phyloP scores from a whole-genome alignment of 2,888 invertebrate species.

The Dyspetes luteomarginatus region DNA sequence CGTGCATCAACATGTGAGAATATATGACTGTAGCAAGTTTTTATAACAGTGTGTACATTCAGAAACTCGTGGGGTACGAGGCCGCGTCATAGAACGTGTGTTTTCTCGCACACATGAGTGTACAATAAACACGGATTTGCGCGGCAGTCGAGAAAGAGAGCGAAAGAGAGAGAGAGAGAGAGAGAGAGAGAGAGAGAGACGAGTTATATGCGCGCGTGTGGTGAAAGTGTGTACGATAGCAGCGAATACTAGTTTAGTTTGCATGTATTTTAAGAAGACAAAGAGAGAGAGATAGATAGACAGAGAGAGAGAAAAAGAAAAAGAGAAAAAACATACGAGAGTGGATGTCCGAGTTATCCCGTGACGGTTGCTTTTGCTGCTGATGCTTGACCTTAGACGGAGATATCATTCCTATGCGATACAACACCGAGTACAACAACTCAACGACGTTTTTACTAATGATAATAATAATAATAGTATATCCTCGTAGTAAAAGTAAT shows the following conservation, averaged over 20 bases:
- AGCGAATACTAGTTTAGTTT: background rate
- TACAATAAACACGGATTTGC: constrained; percentile 15
- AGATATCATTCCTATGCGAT: constrained; percentile 83
- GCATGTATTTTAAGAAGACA: constrained; percentile 17
- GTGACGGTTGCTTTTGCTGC: constrained; percentile 74
- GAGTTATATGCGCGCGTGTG: constrained; percentile 30
- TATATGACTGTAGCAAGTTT: background rate
- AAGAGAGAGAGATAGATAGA: constrained; percentile 1
- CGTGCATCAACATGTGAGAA: background rate
- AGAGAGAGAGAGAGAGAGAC: background rate
- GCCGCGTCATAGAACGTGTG: constrained; percentile 18
- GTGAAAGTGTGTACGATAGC: constrained; percentile 24
- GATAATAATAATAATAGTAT: constrained; percentile 46
- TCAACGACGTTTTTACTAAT: constrained; percentile 56
- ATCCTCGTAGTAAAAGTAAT: constrained; percentile 70
- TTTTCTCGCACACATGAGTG: constrained; percentile 8
- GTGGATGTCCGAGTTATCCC: constrained; percentile 68
- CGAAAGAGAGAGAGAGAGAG: background rate
- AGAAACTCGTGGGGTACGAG: constrained; percentile 7
- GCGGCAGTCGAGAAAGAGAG: background rate
- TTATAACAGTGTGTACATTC: constrained; percentile 3
- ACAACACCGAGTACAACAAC: constrained; percentile 72
- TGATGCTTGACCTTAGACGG: constrained; percentile 82
- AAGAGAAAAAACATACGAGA: constrained; percentile 70
- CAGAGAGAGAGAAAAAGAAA: constrained; percentile 13